Evolutionary conservation across 2,888 invertebrate species (phyloP), one percentile per base, ranked within the genome.

Genomic region (Synergus laeviventris): DNA sequence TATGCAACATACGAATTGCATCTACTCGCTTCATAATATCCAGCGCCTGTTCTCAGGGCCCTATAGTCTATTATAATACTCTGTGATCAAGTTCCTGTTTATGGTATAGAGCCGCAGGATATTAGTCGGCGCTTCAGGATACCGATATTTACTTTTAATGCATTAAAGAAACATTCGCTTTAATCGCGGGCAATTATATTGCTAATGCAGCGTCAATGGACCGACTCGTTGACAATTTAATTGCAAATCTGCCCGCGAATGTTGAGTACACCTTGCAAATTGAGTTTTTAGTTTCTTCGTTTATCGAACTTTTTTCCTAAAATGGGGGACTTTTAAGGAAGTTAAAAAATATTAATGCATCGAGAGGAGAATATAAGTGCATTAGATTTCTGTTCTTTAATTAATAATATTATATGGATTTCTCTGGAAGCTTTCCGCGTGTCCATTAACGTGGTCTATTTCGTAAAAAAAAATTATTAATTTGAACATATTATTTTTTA

Each of bases 161-260:
- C 64, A 64, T 64, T 42, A 64, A 64, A 64, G 64, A 64, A 64
- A 64, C 64, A 64, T 64, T 64, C 42, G 64, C 64, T 64, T 64
- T 64, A 64, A 64, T 42, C 64, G 38, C 24, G 14, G 21, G 21
- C 64, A 64, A 64, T 64, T 64, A 64, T 42, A 64, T 64, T 64
- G 64, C 64, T 64, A 64, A 64, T 42, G 64, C 64, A 42, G 64
- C 64, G 64, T 64, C 39, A 64, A 64, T 64, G 64, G 42, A 64
- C 64, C 42, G 38, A 39, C 62, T 14, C 42, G 64, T 39, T 64
- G 64, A 64, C 64, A 64, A 64, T 64, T 64, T 64, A 64, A 64
- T 64, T 64, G 64, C 64, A 64, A 64, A 64, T 64, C 64, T 64
- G 21, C 64, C 42, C 64, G 64, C 64, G 42, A 64, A 21, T 64